Base-by-base conservation (phyloP, 2,888 invertebrate genomes). In the Lasioglossum leucozonium region DNA sequence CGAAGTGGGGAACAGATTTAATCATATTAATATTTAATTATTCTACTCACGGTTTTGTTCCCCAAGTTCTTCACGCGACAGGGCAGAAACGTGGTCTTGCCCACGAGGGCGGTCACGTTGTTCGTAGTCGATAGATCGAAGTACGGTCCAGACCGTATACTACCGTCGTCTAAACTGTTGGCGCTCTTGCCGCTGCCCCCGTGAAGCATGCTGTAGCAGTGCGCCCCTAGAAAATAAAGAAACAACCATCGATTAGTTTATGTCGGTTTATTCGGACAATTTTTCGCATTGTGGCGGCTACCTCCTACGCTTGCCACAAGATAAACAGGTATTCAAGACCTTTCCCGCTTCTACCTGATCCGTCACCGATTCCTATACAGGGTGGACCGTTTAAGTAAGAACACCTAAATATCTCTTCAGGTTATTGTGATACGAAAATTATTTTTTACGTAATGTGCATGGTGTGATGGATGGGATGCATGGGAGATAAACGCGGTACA, bases 41-140 rank as follows among this genome's bases (percentile, higher is more conserved):
- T 26, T 74, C 22, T 37, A 87, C 97, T 97, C 93, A 98, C 98
- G 95, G 98, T 98, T 96, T 98, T 97, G 96, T 98, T 98, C 90
- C 98, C 98, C 94, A 98, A 96, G 95, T 98, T 98, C 96, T 98
- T 98, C 88, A 98, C 98, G 86, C 98, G 96, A 95, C 98, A 98
- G 94, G 97, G 98, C 91, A 98, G 96, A 94, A 98, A 98, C 74
- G 98, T 98, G 58, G 98, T 98, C 95, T 98, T 98, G 89, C 98
- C 98, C 81, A 98, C 96, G 73, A 98, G 96, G 0, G 98, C 98
- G 44, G 98, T 98, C 86, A 97, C 96, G 95, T 97, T 97, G 95
- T 97, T 97, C 72, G 97, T 97, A 55, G 96, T 96, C 80, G 96
- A 95, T 92, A 96, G 96, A 95, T 98, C 98, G 94, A 98, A 97